Conservation (phyloP, 2,888 invertebrate species). For the Coenonympha glycerion region DNA sequence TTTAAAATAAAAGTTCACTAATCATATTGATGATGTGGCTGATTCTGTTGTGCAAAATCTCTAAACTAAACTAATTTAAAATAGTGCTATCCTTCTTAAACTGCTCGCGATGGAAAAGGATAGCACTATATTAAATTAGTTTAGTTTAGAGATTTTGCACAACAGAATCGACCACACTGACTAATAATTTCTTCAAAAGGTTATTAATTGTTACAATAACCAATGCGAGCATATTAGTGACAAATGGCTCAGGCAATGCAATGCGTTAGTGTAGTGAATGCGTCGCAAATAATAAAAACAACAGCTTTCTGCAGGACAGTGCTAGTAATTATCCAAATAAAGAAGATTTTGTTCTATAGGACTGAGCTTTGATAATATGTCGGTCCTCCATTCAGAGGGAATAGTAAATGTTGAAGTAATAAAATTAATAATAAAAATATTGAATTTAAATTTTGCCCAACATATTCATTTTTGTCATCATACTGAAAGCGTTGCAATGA, state of each 20-base stretch:
- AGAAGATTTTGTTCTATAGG: neutral
- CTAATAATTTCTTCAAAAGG: neutral
- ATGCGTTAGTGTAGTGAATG: neutral
- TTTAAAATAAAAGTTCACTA: too few relatives aligned
- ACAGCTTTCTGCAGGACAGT: constrained; percentile 4
- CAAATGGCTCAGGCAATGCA: neutral
- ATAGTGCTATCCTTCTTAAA: too few relatives aligned
- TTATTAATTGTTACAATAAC: neutral
- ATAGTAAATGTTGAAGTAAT: neutral
- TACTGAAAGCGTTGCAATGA: constrained; percentile 8
- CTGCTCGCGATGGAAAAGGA: too few relatives aligned
- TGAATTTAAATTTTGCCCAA: neutral
- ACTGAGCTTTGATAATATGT: neutral
- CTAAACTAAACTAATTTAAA: too few relatives aligned
- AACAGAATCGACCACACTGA: too few relatives aligned
- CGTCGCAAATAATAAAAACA: neutral
- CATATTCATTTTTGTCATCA: neutral
- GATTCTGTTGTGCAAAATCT: too few relatives aligned
- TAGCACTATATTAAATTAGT: too few relatives aligned
- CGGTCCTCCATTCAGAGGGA: neutral
- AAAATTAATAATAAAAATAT: neutral
- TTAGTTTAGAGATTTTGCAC: too few relatives aligned
- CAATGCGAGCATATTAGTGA: neutral
- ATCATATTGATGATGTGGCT: too few relatives aligned
- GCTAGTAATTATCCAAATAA: neutral